A percentile compares a stretch with the other conserved stretches of the same genome.
These are phyloP conservation scores for Trilocha varians DNA, from an alignment of 2,888 invertebrate species.

Conservation along the genomic window DNA sequence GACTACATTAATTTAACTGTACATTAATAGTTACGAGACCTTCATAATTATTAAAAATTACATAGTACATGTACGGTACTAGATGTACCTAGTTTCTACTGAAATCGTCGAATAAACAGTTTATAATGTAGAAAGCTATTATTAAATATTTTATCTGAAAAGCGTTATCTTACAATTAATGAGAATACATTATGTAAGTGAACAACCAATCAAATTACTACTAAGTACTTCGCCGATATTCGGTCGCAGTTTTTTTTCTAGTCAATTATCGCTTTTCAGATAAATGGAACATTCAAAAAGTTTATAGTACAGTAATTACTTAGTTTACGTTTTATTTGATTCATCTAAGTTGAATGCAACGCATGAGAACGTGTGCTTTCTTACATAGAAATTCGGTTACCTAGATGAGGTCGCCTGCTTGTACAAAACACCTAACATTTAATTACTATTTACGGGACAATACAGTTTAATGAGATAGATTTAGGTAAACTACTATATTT, in stretches of 20 bases:
- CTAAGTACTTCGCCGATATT: constrained; percentile 38
- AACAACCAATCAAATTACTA: constrained; percentile 8
- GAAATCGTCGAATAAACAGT: constrained; percentile 45
- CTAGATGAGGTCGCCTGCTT: constrained; percentile 70
- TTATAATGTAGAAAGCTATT: constrained; percentile 17
- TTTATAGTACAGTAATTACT: constrained; percentile 16
- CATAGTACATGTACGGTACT: constrained; percentile 54
- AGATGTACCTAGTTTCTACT: constrained; percentile 42
- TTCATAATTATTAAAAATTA: constrained; percentile 60
- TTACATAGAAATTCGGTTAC: constrained; percentile 68
- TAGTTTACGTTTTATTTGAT: constrained; percentile 22
- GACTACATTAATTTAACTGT: constrained; percentile 71
- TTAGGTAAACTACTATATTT: constrained; percentile 63
- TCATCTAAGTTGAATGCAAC: constrained; percentile 34
- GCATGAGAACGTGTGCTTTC: constrained; percentile 32
- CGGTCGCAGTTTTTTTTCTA: constrained; percentile 9
- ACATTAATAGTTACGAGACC: constrained; percentile 71
- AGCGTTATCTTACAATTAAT: constrained; percentile 21
- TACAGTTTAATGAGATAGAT: constrained; percentile 63
- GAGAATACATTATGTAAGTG: constrained; percentile 9
- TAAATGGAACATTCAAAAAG: constrained; percentile 21
- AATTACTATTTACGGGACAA: constrained; percentile 59
- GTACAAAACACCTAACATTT: constrained; percentile 62
- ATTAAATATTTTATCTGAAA: constrained; percentile 29
- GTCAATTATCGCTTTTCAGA: constrained; percentile 31